Percentiles rank a stretch among this genome's conserved stretches.
phyloP scores from a whole-genome alignment of 2,888 invertebrate species.

The Caenorhabditis afra region DNA sequence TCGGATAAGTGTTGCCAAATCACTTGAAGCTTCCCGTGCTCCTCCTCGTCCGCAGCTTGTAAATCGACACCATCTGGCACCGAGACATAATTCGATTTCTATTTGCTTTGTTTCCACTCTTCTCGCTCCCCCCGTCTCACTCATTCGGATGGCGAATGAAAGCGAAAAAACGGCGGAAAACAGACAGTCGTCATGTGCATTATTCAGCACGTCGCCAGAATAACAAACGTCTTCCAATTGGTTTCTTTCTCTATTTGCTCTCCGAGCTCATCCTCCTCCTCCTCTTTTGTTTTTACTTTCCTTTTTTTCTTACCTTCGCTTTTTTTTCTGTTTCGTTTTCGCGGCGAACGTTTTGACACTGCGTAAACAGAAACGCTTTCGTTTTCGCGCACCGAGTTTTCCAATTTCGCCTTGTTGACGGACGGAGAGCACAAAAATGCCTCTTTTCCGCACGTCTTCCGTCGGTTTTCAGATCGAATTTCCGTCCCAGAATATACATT shows the following conservation, averaged over 20 bases:
- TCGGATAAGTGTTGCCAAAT: conserved; percentile 55
- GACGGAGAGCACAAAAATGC: conserved; percentile 3
- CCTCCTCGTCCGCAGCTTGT: conserved; percentile 21
- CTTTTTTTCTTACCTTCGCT: conserved; percentile 13
- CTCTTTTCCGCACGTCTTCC: conserved; percentile 2
- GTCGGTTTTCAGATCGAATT: conserved; percentile 22
- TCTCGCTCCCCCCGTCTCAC: conserved; percentile 9
- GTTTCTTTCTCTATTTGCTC: conserved; percentile 33
- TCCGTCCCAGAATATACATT: conserved; percentile 20
- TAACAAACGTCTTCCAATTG: conserved; percentile 26
- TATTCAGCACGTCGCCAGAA: conserved; percentile 21
- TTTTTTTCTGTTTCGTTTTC: conserved; percentile 14
- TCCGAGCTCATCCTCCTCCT: conserved; percentile 10
- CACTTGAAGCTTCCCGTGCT: conserved; percentile 34
- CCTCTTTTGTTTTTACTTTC: conserved; percentile 23
- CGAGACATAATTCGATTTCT: conserved; percentile 54
- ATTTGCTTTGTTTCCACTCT: conserved; percentile 43
- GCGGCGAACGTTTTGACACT: conserved; percentile 43
- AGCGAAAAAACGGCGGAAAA: conserved; percentile 22
- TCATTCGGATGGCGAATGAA: conserved; percentile 13
- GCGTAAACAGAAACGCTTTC: conserved; percentile 34
- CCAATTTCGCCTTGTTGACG: not conserved
- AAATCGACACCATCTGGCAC: conserved; percentile 58
- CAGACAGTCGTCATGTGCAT: conserved; percentile 13
- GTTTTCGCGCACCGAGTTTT: not conserved